Conservation (phyloP, 1,140 invertebrate species). For the Hyphantria cunea region DNA sequence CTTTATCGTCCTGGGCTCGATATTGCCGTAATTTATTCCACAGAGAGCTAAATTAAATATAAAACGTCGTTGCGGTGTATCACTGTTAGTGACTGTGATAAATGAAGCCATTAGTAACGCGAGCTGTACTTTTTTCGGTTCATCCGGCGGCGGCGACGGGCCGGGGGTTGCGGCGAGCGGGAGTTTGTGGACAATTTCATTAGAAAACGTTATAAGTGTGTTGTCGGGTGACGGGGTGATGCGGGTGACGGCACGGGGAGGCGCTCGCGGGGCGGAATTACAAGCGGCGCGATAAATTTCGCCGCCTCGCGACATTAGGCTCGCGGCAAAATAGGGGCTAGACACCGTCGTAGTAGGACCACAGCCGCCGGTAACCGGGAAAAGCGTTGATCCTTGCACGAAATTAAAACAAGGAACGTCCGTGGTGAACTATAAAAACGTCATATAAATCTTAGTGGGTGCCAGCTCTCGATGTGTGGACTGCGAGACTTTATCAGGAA, state of each 20-base stretch:
- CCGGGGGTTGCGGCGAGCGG: constrained; percentile 64
- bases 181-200: constrained; percentile 81
- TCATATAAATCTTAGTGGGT: constrained; percentile 59
- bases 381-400: constrained; percentile 64
- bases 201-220: constrained; percentile 80
- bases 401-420: constrained; percentile 73
- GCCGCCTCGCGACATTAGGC: constrained; percentile 71
- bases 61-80: constrained; percentile 80
- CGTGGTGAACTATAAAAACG: constrained; percentile 65
- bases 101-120: constrained; percentile 80
- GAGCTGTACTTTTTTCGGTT: constrained; percentile 80
- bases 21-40: constrained; percentile 78
- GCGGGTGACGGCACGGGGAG: constrained; percentile 49
- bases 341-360: constrained; percentile 43
- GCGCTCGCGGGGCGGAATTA: constrained; percentile 63
- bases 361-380: constrained; percentile 36
- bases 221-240: constrained; percentile 65
- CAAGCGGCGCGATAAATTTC: constrained; percentile 77
- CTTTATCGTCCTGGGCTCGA: constrained; percentile 72
- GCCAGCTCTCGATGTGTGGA: constrained; percentile 46
- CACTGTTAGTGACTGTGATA: constrained; percentile 81
- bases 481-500: constrained; percentile 49
- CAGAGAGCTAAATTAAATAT: constrained; percentile 79
- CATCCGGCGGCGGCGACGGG: constrained; percentile 69
- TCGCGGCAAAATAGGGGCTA: constrained; percentile 57